phyloP scores from a whole-genome alignment of 2,888 invertebrate species.

The Tachina lurida region DNA sequence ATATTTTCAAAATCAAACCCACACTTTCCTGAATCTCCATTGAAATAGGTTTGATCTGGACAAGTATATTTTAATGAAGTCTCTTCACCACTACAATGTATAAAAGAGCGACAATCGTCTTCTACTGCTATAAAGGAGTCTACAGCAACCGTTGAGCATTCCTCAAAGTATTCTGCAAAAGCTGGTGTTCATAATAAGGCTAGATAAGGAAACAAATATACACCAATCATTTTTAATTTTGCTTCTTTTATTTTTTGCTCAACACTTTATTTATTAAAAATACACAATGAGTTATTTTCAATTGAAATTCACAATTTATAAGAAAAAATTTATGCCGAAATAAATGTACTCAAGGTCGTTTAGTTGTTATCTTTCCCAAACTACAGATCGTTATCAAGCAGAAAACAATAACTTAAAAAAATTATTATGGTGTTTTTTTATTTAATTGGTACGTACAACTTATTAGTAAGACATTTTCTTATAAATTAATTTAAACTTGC shows the following conservation, averaged over 20 bases:
- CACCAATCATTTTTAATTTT: conserved; percentile 4
- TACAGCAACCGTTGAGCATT: conserved; percentile 71
- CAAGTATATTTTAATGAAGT: conserved; percentile 76
- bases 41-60: conserved; percentile 76
- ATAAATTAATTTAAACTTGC: conserved; percentile 86
- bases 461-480: background rate
- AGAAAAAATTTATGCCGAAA: background rate
- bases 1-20: conserved; percentile 74
- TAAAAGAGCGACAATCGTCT: conserved; percentile 76
- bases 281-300: conserved; percentile 7
- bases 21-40: conserved; percentile 74
- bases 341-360: conserved; percentile 26
- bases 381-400: conserved; percentile 14
- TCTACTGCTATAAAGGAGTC: conserved; percentile 74
- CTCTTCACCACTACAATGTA: conserved; percentile 76
- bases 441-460: conserved; percentile 38
- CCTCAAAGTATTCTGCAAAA: conserved; percentile 72
- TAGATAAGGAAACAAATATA: background rate
- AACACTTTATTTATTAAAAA: background rate
- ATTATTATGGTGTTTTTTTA: conserved; percentile 24
- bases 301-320: conserved; percentile 17
- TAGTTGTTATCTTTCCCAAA: conserved; percentile 22
- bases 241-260: background rate
- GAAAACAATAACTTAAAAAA: conserved; percentile 29
- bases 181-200: background rate